Evolutionary conservation across 2,888 invertebrate genomes (phyloP).

Genomic region (Cheiracanthium punctorium): DNA sequence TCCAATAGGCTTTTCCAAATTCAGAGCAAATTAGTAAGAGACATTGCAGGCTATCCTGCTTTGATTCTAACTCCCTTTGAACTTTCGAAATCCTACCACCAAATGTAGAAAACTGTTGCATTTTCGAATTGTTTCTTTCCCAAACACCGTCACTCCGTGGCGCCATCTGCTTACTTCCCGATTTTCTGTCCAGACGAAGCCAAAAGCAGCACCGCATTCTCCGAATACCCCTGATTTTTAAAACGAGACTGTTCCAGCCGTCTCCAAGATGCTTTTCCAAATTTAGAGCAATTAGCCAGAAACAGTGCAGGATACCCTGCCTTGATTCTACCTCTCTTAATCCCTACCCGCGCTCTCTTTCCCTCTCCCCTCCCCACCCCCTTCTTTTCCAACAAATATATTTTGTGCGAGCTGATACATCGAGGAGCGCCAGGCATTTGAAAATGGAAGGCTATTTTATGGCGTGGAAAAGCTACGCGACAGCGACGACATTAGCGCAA

Average conservation of each 20-base stretch:
- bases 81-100: too few species aligned
- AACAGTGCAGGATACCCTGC: neutral
- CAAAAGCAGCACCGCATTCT: neutral
- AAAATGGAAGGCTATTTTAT: slow-evolving; percentile 35
- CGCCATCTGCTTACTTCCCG: too few species aligned
- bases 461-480: slow-evolving; percentile 49
- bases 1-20: too few species aligned
- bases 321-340: too few species aligned
- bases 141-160: too few species aligned
- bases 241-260: neutral
- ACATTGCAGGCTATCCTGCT: too few species aligned
- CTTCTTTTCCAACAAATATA: neutral
- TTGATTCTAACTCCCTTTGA: too few species aligned
- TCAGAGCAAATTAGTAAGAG: too few species aligned
- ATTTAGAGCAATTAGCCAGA: neutral
- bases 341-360: too few species aligned
- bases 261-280: slow-evolving; percentile 11
- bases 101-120: too few species aligned
- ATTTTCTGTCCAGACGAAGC: neutral
- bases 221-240: neutral
- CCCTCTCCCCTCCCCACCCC: neutral
- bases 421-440: neutral
- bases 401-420: neutral
- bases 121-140: too few species aligned
- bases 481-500: slow-evolving; percentile 38